A percentile compares a stretch with the other conserved stretches of the same genome.
phyloP scores from a whole-genome alignment of 2,797 vertebrate genomes.

The Babyrousa celebensis region DNA sequence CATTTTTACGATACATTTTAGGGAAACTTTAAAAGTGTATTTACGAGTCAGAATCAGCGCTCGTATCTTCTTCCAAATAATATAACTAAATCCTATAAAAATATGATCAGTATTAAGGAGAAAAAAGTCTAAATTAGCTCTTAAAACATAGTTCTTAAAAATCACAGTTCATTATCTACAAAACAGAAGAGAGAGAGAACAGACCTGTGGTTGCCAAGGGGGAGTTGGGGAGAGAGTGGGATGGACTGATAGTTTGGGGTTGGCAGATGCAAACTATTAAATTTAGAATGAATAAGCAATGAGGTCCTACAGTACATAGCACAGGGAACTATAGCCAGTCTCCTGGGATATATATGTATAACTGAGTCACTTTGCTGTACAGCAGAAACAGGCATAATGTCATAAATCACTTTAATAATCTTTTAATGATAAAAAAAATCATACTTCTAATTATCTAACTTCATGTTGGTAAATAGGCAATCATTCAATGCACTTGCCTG shows the following conservation, averaged over 20 bases:
- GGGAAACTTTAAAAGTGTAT: conserved; percentile 17
- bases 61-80: conserved; percentile 53
- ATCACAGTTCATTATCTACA: background rate
- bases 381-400: no score
- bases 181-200: no score
- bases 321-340: no score
- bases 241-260: no score
- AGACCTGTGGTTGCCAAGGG: no score
- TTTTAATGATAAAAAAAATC: background rate
- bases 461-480: conserved; percentile 14
- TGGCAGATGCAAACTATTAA: no score
- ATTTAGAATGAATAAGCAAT: no score
- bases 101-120: background rate
- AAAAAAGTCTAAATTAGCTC: conserved; percentile 32
- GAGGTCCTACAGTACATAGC: no score
- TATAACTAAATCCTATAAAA: conserved; percentile 54
- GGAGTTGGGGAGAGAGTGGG: no score
- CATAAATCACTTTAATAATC: no score
- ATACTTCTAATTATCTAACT: conserved; percentile 21
- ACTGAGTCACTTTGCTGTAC: no score
- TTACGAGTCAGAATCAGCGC: conserved; percentile 1
- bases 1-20: background rate
- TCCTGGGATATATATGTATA: no score
- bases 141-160: conserved; percentile 59
- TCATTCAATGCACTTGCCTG: conserved; percentile 15